A percentile compares a stretch with the other conserved stretches of the same genome.
These are phyloP conservation scores for Palythoa heliodiscus DNA, from an alignment of 92 coral and sea anemone species.

Conservation along the genomic window DNA sequence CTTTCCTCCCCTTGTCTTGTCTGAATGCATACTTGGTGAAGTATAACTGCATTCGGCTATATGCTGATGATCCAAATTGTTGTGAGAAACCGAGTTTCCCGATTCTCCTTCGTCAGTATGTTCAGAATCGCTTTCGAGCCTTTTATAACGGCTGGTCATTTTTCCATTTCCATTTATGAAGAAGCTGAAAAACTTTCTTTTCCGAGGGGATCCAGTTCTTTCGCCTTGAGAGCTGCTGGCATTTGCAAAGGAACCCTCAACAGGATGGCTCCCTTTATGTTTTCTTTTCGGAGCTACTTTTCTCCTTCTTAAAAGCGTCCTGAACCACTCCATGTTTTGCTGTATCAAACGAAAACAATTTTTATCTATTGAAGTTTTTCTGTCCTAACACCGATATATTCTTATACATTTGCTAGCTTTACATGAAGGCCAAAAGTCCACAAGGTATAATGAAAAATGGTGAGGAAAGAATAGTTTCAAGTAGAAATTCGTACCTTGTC, in stretches of 20 bases:
- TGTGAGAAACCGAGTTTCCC: no score
- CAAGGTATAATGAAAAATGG: background rate
- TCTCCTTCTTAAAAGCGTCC: constrained; percentile 4
- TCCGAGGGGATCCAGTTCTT: background rate
- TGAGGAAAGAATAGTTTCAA: background rate
- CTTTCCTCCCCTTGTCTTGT: background rate
- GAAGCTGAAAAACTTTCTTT: background rate
- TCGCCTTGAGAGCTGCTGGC: background rate
- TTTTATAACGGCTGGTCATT: background rate
- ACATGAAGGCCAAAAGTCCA: background rate
- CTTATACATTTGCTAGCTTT: background rate
- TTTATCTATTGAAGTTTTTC: background rate
- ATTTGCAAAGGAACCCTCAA: background rate
- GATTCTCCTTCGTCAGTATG: background rate
- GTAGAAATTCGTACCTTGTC: background rate
- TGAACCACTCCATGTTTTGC: constrained; percentile 22
- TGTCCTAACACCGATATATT: no score
- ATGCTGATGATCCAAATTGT: background rate
- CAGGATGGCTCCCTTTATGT: background rate
- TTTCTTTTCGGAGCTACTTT: constrained; percentile 10
- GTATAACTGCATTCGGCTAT: background rate
- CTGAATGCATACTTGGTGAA: background rate
- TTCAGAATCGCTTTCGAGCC: background rate
- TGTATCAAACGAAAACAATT: background rate
- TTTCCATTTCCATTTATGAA: background rate